A percentile compares a stretch with the other conserved stretches of the same genome.
Evolutionary conservation across 2,797 vertebrate species (phyloP).

Genomic region (Sebastiscus albofasciatus): DNA sequence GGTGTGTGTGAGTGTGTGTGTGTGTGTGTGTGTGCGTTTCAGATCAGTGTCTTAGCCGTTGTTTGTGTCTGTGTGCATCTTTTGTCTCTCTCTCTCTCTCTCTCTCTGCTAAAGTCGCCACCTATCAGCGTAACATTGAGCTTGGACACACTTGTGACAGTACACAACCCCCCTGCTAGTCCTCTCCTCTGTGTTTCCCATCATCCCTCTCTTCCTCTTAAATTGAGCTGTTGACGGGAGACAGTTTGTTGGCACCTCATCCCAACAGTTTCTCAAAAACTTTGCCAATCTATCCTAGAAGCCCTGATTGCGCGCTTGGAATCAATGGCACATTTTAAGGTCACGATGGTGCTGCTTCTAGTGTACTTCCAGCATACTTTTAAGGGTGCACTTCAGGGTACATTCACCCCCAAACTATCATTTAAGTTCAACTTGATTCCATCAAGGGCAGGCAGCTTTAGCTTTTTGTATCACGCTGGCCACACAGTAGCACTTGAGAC

Average conservation of each 20-base stretch:
- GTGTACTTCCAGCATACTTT: constrained; percentile 11
- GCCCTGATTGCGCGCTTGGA: constrained; percentile 34
- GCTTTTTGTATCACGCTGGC: not conserved
- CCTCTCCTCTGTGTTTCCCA: constrained; percentile 14
- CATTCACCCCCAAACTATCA: not conserved
- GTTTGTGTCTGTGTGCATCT: constrained; percentile 54
- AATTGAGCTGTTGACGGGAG: constrained; percentile 67
- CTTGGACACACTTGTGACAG: constrained; percentile 58
- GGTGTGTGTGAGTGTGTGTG: constrained; percentile 3
- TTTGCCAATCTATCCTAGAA: constrained; percentile 26
- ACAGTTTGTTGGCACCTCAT: constrained; percentile 63
- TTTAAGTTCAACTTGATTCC: constrained; percentile 27
- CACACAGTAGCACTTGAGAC: constrained; percentile 7
- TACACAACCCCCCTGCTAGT: constrained; percentile 31
- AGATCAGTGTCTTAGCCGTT: constrained; percentile 64
- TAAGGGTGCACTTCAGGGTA: constrained; percentile 13
- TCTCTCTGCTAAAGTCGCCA: constrained; percentile 34
- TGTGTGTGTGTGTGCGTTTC: constrained; percentile 27
- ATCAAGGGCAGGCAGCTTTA: not conserved
- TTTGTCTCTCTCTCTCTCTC: constrained; percentile 46
- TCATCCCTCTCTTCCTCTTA: constrained; percentile 36
- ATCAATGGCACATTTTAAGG: constrained; percentile 43
- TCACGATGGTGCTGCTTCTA: constrained; percentile 13
- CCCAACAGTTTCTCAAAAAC: constrained; percentile 24
- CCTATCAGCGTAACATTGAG: constrained; percentile 52